Evolutionary conservation across 2,888 invertebrate genomes (phyloP).

Genomic region (Eugnorisma glareosa): DNA sequence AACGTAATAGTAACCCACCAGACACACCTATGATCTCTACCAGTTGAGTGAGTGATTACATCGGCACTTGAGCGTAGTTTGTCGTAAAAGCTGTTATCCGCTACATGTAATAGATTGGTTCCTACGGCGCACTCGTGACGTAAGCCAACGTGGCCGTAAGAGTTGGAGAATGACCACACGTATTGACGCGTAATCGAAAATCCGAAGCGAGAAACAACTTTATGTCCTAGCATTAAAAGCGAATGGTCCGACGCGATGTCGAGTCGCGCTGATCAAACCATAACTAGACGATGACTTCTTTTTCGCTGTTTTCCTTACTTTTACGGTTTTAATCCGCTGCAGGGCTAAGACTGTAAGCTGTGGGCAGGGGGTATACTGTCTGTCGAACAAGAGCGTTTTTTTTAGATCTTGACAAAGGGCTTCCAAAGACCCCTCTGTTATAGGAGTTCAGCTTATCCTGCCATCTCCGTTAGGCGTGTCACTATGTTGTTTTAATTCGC

Average conservation of each 20-base stretch:
- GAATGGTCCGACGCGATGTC: neutral
- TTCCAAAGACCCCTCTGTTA: neutral
- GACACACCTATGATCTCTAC: conserved; percentile 10
- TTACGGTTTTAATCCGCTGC: neutral
- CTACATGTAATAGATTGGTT: conserved; percentile 23
- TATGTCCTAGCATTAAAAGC: neutral
- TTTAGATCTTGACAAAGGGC: neutral
- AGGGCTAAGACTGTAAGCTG: no score
- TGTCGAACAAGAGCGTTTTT: neutral
- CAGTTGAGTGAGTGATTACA: conserved; percentile 13
- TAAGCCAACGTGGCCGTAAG: conserved; percentile 2
- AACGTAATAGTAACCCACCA: neutral
- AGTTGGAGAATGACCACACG: neutral
- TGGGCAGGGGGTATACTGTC: neutral
- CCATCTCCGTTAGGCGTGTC: neutral
- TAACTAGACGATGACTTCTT: neutral
- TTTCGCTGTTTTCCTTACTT: neutral
- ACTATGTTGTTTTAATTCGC: neutral
- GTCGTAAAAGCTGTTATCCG: conserved; percentile 39
- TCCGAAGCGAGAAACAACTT: neutral
- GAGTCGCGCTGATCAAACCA: neutral
- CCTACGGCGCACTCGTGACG: conserved; percentile 15
- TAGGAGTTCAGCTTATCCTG: neutral
- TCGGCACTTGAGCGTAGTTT: conserved; percentile 20
- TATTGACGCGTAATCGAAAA: neutral